phyloP scores from a whole-genome alignment of 2,797 vertebrate species.

The Acanthis flammea region DNA sequence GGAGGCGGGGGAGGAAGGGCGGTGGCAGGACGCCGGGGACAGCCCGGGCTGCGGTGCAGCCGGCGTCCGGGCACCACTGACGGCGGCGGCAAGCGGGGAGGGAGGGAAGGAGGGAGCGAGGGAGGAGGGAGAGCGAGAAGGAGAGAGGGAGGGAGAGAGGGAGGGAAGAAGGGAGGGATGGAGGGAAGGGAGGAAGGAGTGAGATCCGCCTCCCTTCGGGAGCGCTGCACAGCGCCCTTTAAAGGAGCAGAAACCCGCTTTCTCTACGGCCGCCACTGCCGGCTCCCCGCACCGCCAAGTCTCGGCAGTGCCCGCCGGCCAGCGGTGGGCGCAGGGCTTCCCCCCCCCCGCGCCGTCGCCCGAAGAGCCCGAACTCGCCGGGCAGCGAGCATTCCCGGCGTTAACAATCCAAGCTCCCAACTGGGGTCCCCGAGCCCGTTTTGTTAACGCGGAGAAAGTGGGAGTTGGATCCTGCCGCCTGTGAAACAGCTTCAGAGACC shows the following conservation, averaged over 20 bases:
- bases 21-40: constrained; percentile 14
- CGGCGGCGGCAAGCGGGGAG: constrained; percentile 32
- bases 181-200: constrained; percentile 52
- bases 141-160: constrained; percentile 16
- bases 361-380: not conserved
- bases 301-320: not conserved
- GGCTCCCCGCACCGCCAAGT: not conserved
- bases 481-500: not conserved
- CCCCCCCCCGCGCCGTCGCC: rapidly evolving
- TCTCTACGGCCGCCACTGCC: not conserved
- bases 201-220: constrained; percentile 90
- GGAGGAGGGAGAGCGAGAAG: not conserved
- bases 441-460: not conserved
- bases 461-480: not conserved
- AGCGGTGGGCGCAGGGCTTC: not conserved
- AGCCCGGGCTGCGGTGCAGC: constrained; percentile 52
- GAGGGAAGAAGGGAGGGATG: not conserved
- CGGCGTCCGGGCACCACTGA: constrained; percentile 66
- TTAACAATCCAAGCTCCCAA: not conserved
- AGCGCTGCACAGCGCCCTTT: constrained; percentile 69
- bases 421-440: not conserved
- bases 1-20: constrained; percentile 40
- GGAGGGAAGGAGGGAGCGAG: constrained; percentile 16
- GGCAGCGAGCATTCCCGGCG: not conserved
- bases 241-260: constrained; percentile 71